Evolutionary conservation across 2,888 invertebrate species (phyloP).

Genomic region (Omphaloscelis lunosa): DNA sequence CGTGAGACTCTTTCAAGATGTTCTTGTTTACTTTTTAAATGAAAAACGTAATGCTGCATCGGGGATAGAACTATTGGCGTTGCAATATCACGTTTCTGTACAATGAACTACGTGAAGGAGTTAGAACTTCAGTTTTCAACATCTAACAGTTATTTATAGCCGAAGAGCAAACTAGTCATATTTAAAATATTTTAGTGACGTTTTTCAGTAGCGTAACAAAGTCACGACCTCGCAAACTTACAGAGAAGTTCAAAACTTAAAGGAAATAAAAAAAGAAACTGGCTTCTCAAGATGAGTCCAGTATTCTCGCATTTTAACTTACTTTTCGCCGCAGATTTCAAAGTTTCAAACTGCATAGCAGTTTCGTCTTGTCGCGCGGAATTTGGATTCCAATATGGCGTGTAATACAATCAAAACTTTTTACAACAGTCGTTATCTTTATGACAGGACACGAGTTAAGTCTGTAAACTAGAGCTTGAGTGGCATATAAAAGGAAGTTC

Average conservation of each 20-base stretch:
- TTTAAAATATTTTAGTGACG: neutral
- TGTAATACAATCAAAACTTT: slow-evolving; percentile 56
- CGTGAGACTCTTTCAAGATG: slow-evolving; percentile 11
- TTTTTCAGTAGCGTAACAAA: slow-evolving; percentile 6
- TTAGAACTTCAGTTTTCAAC: slow-evolving; percentile 43
- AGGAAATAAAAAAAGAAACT: neutral
- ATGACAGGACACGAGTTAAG: slow-evolving; percentile 41
- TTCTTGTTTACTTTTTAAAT: slow-evolving; percentile 30
- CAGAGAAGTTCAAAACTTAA: slow-evolving; percentile 3
- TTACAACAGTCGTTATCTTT: slow-evolving; percentile 48
- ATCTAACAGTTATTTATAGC: slow-evolving; percentile 42
- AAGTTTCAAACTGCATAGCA: slow-evolving; percentile 44
- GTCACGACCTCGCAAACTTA: neutral
- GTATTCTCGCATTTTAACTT: slow-evolving; percentile 25
- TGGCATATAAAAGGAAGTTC: slow-evolving; percentile 43
- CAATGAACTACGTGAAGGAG: slow-evolving; percentile 48
- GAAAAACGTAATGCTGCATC: slow-evolving; percentile 32
- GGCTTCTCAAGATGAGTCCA: neutral
- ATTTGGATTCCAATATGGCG: slow-evolving; percentile 37
- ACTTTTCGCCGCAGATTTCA: slow-evolving; percentile 6
- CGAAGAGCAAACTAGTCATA: slow-evolving; percentile 7
- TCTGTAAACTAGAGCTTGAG: slow-evolving; percentile 36
- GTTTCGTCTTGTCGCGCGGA: slow-evolving; percentile 31
- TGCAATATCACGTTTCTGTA: slow-evolving; percentile 46
- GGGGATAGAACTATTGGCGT: slow-evolving; percentile 26